Base-by-base conservation (phyloP, 2,797 vertebrate species). In the Lutjanus campechanus region DNA sequence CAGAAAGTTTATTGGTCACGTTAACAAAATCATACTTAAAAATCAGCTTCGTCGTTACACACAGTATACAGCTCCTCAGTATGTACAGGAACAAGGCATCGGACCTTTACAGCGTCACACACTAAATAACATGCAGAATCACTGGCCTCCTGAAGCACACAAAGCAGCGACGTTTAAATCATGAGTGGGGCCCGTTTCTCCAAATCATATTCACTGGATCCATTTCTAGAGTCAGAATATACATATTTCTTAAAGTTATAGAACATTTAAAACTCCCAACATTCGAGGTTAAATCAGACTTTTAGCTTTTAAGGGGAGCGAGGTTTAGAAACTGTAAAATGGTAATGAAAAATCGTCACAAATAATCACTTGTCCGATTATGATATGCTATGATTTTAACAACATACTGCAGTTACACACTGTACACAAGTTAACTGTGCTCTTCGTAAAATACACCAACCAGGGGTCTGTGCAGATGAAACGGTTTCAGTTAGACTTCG, bases 41-140 rank as follows among this genome's bases (percentile, higher is more conserved):
- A 92, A 84, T 51, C 74, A 73, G 69, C 71, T 10, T 85, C 0
- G 7, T 72, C 0, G 56, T 83, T 77, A 85, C 68, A 55, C 40
- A 81, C 71, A 69, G 74, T 44, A 53, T 55, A 82, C 76, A 84
- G 77, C 83, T 83, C 76, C 74, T 82, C 77, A 40, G 64, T 84
- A 76, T 78, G 78, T 81, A 87, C 85, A 88, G 71, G 49, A 77
- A 79, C 62, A 80, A 84, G 85, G 85, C 82, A 58, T 89, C 51
- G 17, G 41, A 82, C 74, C 64, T 76, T 82, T 60, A 91, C 88
- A 76, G 86, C 68, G 59, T 17, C 83, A 89, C 79, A 86, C 69
- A 84, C 76, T 68, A 5, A 22, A 68, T 19, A 79, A 88, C 92
- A 93, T 95, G 91, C 92, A 93, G 74, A 66, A 66, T 66, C 78